Conservation (phyloP, 2,888 invertebrate genomes). For the Branchipolynoe longqiensis region DNA sequence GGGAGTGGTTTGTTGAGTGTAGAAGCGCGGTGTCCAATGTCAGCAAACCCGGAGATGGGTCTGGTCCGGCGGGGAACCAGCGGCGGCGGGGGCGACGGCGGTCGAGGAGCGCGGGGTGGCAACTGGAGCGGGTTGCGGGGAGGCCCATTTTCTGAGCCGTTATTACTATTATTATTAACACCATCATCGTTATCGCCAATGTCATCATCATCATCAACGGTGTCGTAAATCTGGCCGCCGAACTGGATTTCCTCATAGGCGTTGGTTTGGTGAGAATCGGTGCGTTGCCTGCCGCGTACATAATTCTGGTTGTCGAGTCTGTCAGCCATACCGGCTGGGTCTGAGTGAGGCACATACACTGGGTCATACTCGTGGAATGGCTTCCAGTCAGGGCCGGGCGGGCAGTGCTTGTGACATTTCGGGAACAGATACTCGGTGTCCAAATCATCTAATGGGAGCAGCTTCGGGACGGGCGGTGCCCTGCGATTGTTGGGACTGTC, state of each 20-base stretch:
- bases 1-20: neutral
- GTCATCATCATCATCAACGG: slow-evolving; percentile 32
- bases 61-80: slow-evolving; percentile 12
- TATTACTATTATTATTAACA: neutral
- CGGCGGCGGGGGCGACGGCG: slow-evolving; percentile 20
- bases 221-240: slow-evolving; percentile 33
- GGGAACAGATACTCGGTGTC: slow-evolving; percentile 38
- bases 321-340: slow-evolving; percentile 45
- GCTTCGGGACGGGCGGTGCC: neutral
- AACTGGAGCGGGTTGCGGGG: neutral
- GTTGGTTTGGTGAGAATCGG: neutral
- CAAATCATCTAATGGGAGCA: neutral
- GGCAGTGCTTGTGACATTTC: slow-evolving; percentile 29
- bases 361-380: slow-evolving; percentile 61
- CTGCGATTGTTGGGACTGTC: no score
- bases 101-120: neutral
- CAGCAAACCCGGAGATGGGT: slow-evolving; percentile 24
- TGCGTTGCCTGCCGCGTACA: slow-evolving; percentile 48
- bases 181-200: neutral
- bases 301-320: slow-evolving; percentile 55
- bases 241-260: slow-evolving; percentile 59
- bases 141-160: neutral
- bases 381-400: slow-evolving; percentile 36
- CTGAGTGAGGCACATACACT: slow-evolving; percentile 57
- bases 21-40: neutral